Base-by-base conservation (phyloP, 2,888 invertebrate species). In the Conops quadrifasciatus region DNA sequence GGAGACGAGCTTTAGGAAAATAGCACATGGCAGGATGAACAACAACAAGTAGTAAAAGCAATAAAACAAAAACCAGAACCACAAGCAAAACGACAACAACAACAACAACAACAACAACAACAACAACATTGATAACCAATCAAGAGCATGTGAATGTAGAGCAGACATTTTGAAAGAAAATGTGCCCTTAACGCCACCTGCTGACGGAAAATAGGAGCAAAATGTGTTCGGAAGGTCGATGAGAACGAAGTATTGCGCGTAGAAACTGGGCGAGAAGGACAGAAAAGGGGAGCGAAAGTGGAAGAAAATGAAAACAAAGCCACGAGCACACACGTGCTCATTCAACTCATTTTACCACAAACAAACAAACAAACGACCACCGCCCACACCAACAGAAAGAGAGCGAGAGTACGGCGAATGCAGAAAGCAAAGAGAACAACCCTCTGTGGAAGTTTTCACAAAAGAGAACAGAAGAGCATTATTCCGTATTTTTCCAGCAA, bases 111-210 rank as follows among this genome's bases (percentile, higher is more conserved):
- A 24, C 13, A 28, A 2, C 24, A 9, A 7, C 9, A 36, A 36
- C 36, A 58, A 28, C 3, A 58, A 24, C 36, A 9, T 7, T 36
- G 9, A 36, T 9, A 36, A 36, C 36, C 36, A 36, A 36, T 36
- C 36, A 36, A 36, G 36, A 36, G 36, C 36, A 36, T 36, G 36
- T 36, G 36, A 36, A 36, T 36, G 9, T 36, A 58, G 26, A 26
- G 58, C 21, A 58, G 63, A 26, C 11, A 47, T 21, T 26, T 63
- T 19, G 16, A 19, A 36, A 21, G 16, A 45, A 63, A 63, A 63
- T 63, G 47, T 45, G 63, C 63, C 21, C 63, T 53, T 24, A 66
- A 56, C 66, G 53, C 56, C 66, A 66, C 56, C 66, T 66, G 66
- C 43, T 66, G 43, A 56, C 43, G 7, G 21, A 66, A 66, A 56